These are phyloP conservation scores for Podotricha telesiphe DNA, from an alignment of 2,888 invertebrate genomes.

Conservation along the genomic window DNA sequence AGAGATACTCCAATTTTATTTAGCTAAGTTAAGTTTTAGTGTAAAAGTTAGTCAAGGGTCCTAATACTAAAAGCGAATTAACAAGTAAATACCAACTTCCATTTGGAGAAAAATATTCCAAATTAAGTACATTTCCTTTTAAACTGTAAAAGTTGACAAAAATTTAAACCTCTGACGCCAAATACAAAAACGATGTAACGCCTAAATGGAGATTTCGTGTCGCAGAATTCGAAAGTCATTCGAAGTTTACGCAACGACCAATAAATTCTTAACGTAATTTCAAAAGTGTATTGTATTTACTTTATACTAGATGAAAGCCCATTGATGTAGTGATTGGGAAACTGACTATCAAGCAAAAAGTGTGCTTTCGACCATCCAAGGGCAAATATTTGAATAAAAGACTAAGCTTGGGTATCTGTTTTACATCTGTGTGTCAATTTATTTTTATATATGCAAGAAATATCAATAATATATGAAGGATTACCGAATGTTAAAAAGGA, in stretches of 20 bases:
- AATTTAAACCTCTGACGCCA: neutral
- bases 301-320: neutral
- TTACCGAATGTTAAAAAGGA: too few species aligned
- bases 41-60: neutral
- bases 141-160: neutral
- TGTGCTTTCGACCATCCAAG: too few species aligned
- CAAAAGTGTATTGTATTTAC: neutral
- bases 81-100: neutral
- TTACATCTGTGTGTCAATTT: too few species aligned
- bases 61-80: neutral
- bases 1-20: too few species aligned
- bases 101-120: neutral
- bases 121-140: neutral
- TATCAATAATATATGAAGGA: too few species aligned
- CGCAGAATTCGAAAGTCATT: conserved; percentile 22
- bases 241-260: conserved; percentile 8
- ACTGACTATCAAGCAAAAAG: too few species aligned
- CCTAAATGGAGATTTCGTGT: conserved; percentile 26
- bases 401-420: too few species aligned
- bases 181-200: conserved; percentile 1
- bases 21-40: too few species aligned
- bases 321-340: too few species aligned
- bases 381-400: too few species aligned
- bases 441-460: too few species aligned
- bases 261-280: conserved; percentile 12